Percentiles rank a stretch among this genome's conserved stretches.
These are phyloP conservation scores for Callionymus lyra DNA, from an alignment of 2,113 vertebrate species.

Conservation along the genomic window DNA sequence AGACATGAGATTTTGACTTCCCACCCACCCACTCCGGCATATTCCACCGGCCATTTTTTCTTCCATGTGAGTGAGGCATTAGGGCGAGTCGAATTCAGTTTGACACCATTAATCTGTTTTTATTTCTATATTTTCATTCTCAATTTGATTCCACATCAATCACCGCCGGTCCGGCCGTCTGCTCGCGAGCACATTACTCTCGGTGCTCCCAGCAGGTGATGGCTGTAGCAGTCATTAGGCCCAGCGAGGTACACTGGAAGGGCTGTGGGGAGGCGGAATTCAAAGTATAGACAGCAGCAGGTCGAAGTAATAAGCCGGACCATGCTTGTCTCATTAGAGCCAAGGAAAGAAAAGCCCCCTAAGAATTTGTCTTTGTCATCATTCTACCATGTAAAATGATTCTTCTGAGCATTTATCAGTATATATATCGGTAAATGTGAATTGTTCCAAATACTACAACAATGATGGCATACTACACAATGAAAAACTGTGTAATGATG, in stretches of 20 bases:
- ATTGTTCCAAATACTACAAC: no score
- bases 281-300: slow-evolving; percentile 15
- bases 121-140: background rate
- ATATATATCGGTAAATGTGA: no score
- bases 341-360: slow-evolving; percentile 16
- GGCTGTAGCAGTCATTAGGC: slow-evolving; percentile 38
- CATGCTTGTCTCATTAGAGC: slow-evolving; percentile 39
- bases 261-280: slow-evolving; percentile 21
- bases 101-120: no score
- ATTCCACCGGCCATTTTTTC: slow-evolving; percentile 6
- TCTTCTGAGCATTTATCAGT: no score
- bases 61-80: slow-evolving; percentile 3
- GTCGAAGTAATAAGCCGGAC: slow-evolving; percentile 32
- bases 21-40: slow-evolving; percentile 27
- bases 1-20: slow-evolving; percentile 46
- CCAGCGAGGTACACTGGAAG: slow-evolving; percentile 18
- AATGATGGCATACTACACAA: no score
- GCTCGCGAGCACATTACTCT: slow-evolving; percentile 2
- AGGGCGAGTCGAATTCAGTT: background rate
- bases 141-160: slow-evolving; percentile 4
- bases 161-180: slow-evolving; percentile 1
- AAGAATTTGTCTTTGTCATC: no score
- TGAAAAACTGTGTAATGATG: no score
- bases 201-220: slow-evolving; percentile 36
- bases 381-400: no score